Conservation (phyloP, 1,140 invertebrate genomes). For the Andricus grossulariae region DNA sequence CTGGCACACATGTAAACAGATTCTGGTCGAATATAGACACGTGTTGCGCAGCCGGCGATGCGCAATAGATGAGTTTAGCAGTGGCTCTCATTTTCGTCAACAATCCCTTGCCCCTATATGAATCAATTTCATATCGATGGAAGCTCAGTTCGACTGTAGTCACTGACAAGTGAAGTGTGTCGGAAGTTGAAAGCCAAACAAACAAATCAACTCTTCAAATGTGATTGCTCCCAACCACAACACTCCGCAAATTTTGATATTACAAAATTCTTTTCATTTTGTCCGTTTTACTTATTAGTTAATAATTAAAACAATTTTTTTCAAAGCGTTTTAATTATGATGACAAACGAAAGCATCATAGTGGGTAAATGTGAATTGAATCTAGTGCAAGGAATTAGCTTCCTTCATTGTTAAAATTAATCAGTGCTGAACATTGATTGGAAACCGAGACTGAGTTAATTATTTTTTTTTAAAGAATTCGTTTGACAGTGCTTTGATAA, state of each 20-base stretch:
- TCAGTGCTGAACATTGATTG: no score
- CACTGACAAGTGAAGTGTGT: conserved; percentile 57
- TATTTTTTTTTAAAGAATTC: no score
- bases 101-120: conserved; percentile 19
- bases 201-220: not conserved
- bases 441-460: no score
- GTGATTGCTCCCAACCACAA: not conserved
- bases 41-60: conserved; percentile 60
- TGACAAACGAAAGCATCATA: no score
- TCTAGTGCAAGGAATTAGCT: no score
- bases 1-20: conserved; percentile 9
- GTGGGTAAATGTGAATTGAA: no score
- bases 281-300: not conserved
- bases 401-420: no score
- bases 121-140: not conserved
- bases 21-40: conserved; percentile 45
- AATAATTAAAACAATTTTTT: no score
- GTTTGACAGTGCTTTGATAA: no score
- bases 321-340: no score
- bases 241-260: not conserved
- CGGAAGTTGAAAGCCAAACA: conserved; percentile 6
- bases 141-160: conserved; percentile 59
- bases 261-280: not conserved
- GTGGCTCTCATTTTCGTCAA: not conserved
- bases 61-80: conserved; percentile 38